Evolutionary conservation across 1,140 invertebrate genomes (phyloP).

Genomic region (Macrobrachium rosenbergii): DNA sequence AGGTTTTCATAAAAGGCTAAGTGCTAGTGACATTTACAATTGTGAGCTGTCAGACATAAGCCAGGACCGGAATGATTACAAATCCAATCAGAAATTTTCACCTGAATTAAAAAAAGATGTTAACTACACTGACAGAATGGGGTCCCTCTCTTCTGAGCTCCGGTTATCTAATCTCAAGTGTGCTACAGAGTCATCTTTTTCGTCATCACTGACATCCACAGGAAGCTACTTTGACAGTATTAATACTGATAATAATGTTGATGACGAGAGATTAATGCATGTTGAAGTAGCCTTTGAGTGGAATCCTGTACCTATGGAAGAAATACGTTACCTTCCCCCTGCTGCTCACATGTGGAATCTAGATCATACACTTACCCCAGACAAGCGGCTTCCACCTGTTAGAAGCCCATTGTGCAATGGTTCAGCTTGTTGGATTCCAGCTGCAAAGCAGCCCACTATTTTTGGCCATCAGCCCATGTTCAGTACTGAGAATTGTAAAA

Average conservation of each 20-base stretch:
- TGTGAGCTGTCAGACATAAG: neutral
- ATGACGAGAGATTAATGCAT: constrained; percentile 33
- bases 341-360: constrained; percentile 30
- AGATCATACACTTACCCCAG: constrained; percentile 16
- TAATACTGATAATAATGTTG: constrained; percentile 27
- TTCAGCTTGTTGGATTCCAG: too few relatives aligned
- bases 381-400: constrained; percentile 14
- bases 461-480: neutral
- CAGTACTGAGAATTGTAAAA: neutral
- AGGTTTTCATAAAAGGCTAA: constrained; percentile 10
- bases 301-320: constrained; percentile 30
- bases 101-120: neutral
- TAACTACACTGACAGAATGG: neutral
- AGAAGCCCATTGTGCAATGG: neutral
- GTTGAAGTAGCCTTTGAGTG: constrained; percentile 57
- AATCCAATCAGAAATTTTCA: neutral
- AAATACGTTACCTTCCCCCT: constrained; percentile 26
- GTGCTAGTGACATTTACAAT: constrained; percentile 15
- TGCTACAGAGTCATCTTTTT: constrained; percentile 6
- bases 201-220: constrained; percentile 26
- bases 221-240: constrained; percentile 55
- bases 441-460: neutral
- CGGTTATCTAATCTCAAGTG: constrained; percentile 11
- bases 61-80: neutral
- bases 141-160: constrained; percentile 2